Percentiles rank a stretch among this genome's conserved stretches.
Conservation (phyloP, 2,888 invertebrate genomes). For the Eustalomyia histrio region DNA sequence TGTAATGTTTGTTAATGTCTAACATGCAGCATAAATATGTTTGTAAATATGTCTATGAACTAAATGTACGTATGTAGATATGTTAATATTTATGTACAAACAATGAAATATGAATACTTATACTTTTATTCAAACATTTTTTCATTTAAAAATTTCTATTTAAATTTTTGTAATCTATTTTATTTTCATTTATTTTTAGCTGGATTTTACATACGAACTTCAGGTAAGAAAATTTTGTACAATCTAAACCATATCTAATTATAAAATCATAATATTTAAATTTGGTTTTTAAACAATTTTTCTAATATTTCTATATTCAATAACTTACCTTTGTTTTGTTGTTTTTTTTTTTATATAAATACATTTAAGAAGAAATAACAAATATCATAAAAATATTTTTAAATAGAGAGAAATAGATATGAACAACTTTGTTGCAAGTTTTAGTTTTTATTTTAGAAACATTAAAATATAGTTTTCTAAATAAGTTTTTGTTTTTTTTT, state of each 20-base stretch:
- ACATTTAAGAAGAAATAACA: not conserved
- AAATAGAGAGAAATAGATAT: not conserved
- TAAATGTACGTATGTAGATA: not conserved
- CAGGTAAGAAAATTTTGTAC: constrained; percentile 1
- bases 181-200: constrained; percentile 5
- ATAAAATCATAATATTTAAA: not conserved
- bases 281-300: not conserved
- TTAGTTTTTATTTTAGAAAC: not conserved
- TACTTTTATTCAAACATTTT: not conserved
- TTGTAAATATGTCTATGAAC: not conserved
- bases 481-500: not conserved
- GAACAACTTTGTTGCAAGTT: not conserved
- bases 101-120: not conserved
- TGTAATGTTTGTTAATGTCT: not conserved
- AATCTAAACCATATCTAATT: not conserved
- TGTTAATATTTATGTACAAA: not conserved
- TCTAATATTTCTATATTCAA: not conserved
- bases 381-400: not conserved
- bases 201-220: constrained; percentile 12
- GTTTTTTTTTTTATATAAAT: no score
- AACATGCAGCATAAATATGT: constrained; percentile 6
- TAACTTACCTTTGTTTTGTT: not conserved
- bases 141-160: constrained; percentile 16
- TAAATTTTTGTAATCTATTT: not conserved
- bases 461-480: not conserved